Base-by-base conservation (phyloP, 2,888 invertebrate species). In the Azorinus chamasolen region DNA sequence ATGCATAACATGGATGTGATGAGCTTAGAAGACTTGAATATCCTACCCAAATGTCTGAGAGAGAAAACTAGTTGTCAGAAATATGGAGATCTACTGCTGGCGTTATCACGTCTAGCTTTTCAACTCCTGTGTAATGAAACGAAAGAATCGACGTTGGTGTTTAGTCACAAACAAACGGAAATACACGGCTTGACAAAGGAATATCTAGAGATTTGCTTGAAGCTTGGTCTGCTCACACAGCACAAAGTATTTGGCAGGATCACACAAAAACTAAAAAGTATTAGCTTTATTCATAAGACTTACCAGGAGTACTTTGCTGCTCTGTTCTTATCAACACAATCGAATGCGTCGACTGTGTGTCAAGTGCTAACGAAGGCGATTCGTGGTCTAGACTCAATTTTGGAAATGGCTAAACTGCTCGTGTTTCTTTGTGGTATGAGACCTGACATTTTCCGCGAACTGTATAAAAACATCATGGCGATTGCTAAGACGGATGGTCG, bases 241-340 rank as follows among this genome's bases (percentile, higher is more conserved):
- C n/a, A 18, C 16, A 43, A 58, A 43, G 39, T 58, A 1, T 22
- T 14, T 43, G 45, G 43, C 5, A 22, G 20, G 6, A 25, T 20
- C 12, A 45, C 25, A 10, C 10, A 20, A 22, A 18, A 43, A 45
- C 16, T 12, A 25, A 58, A 58, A 41, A 58, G 43, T 10, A 3
- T 58, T 16, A 43, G 22, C 2, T 58, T 58, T 43, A 2, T 58
- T 22, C 58, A 58, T 25, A 58, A 58, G 24, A 43, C 43, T 18
- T 43, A 43, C n/a, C 58, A 58, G 20, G 58, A 58, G 24, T 41
- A 43, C 14, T 24, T 58, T 16, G 45, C 58, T 2, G 58, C 58
- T 2, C 5, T 58, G 2, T 43, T 39, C 25, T 22, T 58, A 1
- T 39, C 58, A 14, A 45, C 32, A 4, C 32, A 32, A 32, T 10